Evolutionary conservation across 2,797 vertebrate species (phyloP), one percentile per base, ranked within the genome.

Genomic region (Novumbra hubbsi): DNA sequence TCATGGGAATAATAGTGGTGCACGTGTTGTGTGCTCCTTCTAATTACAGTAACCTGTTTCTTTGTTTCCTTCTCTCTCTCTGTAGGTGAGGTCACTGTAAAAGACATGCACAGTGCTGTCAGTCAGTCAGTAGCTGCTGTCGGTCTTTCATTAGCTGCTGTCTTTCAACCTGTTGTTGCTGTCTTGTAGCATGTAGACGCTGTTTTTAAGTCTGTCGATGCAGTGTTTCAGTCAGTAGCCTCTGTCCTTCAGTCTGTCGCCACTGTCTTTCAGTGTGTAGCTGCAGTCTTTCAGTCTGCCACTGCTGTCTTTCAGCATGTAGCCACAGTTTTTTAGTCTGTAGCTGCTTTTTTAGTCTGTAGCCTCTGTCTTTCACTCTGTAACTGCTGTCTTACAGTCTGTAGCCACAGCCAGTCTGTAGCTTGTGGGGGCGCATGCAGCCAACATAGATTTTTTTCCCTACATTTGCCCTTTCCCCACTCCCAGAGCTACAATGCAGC

Each of bases 381-480:
- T 71, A 72, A 11, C 34, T 84, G 76, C 69, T 34, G 67, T 84
- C 81, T 76, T 75, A 81, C 81, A 85, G 75, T 73, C 79, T 84
- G 82, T 84, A 88, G 82, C 83, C 86, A 79, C 77, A 76, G 41
- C 2, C 8, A 17, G 45, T 15, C n/a, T 9, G 67, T 84, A 78
- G 73, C 83, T 74, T 6, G 63, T 83, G 86, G 30, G 70, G 50
- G 70, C 72, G 27, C 66, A 82, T 73, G 76, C 76, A 82, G 88
- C 85, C 88, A 89, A 87, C 90, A 88, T 87, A 91, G 86, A 91
- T 88, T 90, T 81, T 85, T 90, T 92, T 83, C 85, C 82, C 75
- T 79, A 5, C 34, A 82, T 85, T 84, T 90, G 87, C 87, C 83
- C 90, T 88, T 89, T 89, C 76, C 84, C 78, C 70, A 75, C 69